Evolutionary conservation across 2,113 vertebrate genomes (phyloP).

Genomic region (Dasypus novemcinctus): DNA sequence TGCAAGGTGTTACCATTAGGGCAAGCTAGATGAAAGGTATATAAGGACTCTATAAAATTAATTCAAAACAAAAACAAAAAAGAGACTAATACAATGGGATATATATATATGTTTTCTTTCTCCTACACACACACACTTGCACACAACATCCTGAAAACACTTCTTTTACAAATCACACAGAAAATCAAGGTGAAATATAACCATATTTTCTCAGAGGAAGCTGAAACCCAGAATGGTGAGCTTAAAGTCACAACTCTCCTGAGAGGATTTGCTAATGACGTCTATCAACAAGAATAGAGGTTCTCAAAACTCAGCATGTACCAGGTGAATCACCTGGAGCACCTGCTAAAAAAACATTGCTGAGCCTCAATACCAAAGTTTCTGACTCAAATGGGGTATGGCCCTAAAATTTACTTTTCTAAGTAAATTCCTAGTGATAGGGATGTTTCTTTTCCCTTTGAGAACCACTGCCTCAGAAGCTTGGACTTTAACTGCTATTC

Average conservation of each 20-base stretch:
- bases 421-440: neutral
- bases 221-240: neutral
- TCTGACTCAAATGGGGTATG: neutral
- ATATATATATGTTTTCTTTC: neutral
- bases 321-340: neutral
- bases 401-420: neutral
- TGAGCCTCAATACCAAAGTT: neutral
- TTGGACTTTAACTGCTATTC: too few relatives aligned
- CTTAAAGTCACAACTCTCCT: neutral
- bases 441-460: neutral
- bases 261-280: neutral
- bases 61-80: neutral
- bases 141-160: neutral
- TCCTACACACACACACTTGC: neutral
- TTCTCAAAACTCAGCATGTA: neutral
- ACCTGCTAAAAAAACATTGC: neutral
- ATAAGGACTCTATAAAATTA: neutral
- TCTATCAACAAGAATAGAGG: neutral
- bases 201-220: neutral
- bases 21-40: neutral
- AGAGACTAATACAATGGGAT: neutral
- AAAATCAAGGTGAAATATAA: neutral
- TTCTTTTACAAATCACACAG: neutral
- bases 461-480: neutral
- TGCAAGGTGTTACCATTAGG: neutral